These are phyloP conservation scores for Drosophila chauvacae DNA, from an alignment of 1,140 invertebrate species.

Conservation along the genomic window DNA sequence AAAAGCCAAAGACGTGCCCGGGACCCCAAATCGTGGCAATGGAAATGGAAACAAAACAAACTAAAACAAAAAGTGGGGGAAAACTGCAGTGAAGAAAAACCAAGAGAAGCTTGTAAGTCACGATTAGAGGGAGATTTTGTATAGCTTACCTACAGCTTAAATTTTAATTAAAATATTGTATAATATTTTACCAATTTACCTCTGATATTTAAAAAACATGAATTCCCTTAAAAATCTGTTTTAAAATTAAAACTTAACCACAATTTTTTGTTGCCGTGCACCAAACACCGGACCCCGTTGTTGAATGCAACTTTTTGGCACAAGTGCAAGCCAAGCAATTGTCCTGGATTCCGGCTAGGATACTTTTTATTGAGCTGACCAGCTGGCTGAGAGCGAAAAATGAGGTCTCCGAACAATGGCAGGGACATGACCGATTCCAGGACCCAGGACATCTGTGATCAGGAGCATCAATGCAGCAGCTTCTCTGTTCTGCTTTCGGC, in stretches of 20 bases:
- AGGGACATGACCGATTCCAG: constrained; percentile 40
- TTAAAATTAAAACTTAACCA: neutral
- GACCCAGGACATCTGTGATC: constrained; percentile 50
- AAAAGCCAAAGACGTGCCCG: constrained; percentile 30
- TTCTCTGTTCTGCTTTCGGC: constrained; percentile 10
- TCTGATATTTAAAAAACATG: neutral
- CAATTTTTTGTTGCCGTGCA: constrained; percentile 11
- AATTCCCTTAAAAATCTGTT: neutral
- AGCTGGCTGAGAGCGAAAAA: constrained; percentile 12
- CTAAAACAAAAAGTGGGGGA: neutral
- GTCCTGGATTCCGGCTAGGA: constrained; percentile 34
- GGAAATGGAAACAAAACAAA: constrained; percentile 28
- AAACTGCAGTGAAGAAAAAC: neutral
- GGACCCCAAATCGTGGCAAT: constrained; percentile 33
- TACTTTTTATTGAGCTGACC: constrained; percentile 47
- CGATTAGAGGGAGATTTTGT: neutral
- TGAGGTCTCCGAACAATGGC: constrained; percentile 32
- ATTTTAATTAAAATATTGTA: neutral
- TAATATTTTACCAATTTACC: neutral
- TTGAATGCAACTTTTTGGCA: constrained; percentile 51
- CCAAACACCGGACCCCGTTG: neutral
- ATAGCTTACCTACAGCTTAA: neutral
- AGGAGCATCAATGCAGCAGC: constrained; percentile 32
- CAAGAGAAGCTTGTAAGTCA: neutral
- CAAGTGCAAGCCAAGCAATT: constrained; percentile 62